These are phyloP conservation scores for Cryptoblepharus egeriae DNA, from an alignment of 2,797 vertebrate genomes.

Conservation along the genomic window DNA sequence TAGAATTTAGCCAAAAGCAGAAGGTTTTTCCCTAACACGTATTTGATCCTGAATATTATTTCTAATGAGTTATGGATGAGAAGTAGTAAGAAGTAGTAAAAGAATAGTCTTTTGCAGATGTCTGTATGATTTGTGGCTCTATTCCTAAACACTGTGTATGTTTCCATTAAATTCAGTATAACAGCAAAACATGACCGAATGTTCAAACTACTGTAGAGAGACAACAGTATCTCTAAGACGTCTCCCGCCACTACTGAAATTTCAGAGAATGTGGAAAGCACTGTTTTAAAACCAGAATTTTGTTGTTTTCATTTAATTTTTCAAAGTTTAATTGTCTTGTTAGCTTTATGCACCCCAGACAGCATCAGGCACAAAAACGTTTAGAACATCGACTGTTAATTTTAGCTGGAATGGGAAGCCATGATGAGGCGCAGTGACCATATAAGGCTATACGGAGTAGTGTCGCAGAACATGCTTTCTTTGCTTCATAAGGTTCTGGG, in stretches of 20 bases:
- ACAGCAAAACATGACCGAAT: not conserved
- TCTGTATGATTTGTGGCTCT: not conserved
- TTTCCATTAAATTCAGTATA: not conserved
- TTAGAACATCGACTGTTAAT: not conserved
- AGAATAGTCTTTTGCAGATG: conserved; percentile 1
- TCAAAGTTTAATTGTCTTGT: conserved; percentile 6
- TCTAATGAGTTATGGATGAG: not conserved
- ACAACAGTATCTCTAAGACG: not conserved
- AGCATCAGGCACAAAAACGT: accelerated
- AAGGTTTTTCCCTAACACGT: accelerated
- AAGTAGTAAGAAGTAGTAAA: not conserved
- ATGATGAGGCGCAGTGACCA: accelerated
- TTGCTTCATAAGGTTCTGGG: not conserved
- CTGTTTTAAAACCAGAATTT: not conserved
- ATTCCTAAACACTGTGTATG: not conserved
- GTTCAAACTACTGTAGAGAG: not conserved
- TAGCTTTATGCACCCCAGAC: conserved; percentile 14
- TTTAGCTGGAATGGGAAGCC: conserved; percentile 15
- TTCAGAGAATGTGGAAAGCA: not conserved
- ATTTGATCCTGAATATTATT: conserved; percentile 23
- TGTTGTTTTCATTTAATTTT: not conserved
- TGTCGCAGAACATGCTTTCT: not conserved
- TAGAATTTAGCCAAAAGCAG: not conserved
- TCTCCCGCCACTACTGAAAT: not conserved
- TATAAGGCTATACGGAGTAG: not conserved